phyloP scores from a whole-genome alignment of 1,140 invertebrate genomes.

The Drosophila funebris region DNA sequence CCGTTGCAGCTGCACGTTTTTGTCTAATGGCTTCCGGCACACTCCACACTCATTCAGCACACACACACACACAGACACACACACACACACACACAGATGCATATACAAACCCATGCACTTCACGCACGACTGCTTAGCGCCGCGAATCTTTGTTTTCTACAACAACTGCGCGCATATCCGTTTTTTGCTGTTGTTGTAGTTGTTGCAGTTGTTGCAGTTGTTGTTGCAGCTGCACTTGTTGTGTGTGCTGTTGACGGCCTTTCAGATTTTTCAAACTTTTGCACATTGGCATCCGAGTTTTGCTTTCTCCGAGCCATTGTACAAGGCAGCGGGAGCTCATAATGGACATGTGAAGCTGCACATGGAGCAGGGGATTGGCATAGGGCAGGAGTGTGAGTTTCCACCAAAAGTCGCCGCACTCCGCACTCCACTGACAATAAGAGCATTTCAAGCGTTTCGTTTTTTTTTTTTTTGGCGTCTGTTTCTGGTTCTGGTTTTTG shows the following conservation, averaged over 20 bases:
- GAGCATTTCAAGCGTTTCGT: conserved; percentile 36
- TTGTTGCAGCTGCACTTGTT: conserved; percentile 23
- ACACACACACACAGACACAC: conserved; percentile 16
- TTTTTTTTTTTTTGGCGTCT: conserved; percentile 29
- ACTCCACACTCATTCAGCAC: conserved; percentile 29
- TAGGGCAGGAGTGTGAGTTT: not conserved
- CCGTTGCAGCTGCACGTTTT: conserved; percentile 71
- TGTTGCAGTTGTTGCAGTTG: conserved; percentile 23
- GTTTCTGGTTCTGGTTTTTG: conserved; percentile 4
- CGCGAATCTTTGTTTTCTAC: conserved; percentile 77
- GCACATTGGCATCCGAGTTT: conserved; percentile 65
- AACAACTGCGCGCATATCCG: conserved; percentile 74
- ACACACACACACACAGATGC: conserved; percentile 16
- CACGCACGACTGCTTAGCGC: conserved; percentile 75
- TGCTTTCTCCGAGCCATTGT: conserved; percentile 55
- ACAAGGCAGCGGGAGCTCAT: conserved; percentile 43
- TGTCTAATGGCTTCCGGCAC: conserved; percentile 78
- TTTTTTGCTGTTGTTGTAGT: conserved; percentile 38
- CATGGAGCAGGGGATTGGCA: not conserved
- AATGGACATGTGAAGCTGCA: conserved; percentile 57
- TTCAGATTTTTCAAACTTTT: conserved; percentile 73
- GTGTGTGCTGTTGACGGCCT: conserved; percentile 60
- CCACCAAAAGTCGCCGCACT: conserved; percentile 14
- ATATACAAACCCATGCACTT: conserved; percentile 61
- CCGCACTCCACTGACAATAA: conserved; percentile 23